Conservation (phyloP, 1,140 invertebrate genomes). For the Drosophila subobscura region DNA sequence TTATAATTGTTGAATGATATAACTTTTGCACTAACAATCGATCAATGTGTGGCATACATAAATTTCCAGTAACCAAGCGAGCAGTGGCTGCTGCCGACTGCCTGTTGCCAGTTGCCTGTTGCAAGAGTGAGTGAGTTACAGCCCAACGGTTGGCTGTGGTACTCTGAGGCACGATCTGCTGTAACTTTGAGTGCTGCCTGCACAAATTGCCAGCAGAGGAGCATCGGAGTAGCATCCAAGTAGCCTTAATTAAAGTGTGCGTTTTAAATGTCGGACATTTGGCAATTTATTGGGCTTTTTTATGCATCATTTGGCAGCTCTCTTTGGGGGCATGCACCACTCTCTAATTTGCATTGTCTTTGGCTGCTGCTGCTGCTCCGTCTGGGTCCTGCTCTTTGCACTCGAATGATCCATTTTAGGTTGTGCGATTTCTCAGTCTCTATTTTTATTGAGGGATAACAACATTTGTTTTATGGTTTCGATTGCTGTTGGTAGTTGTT, state of each 20-base stretch:
- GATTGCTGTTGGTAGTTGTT: slow-evolving; percentile 19
- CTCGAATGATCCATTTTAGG: slow-evolving; percentile 4
- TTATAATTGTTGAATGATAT: slow-evolving; percentile 72
- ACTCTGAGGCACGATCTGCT: slow-evolving; percentile 62
- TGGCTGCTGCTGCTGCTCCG: background rate
- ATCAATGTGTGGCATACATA: slow-evolving; percentile 69
- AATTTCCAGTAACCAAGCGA: slow-evolving; percentile 21
- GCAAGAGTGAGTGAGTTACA: slow-evolving; percentile 53
- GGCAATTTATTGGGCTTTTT: slow-evolving; percentile 67
- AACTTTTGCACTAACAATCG: slow-evolving; percentile 62
- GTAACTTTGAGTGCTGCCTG: slow-evolving; percentile 31
- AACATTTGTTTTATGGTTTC: slow-evolving; percentile 23
- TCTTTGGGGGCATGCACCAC: slow-evolving; percentile 5
- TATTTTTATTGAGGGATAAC: slow-evolving; percentile 31
- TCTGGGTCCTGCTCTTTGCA: slow-evolving; percentile 9
- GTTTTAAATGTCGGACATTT: slow-evolving; percentile 67
- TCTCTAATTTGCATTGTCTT: slow-evolving; percentile 56
- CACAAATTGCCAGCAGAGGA: slow-evolving; percentile 35
- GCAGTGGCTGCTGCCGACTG: slow-evolving; percentile 1
- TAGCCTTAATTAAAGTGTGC: slow-evolving; percentile 77
- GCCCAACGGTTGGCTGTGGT: slow-evolving; percentile 23
- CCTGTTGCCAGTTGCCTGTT: background rate
- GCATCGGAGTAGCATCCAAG: slow-evolving; percentile 7
- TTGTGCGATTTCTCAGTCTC: background rate
- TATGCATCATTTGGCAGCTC: slow-evolving; percentile 39